Evolutionary conservation across 1,140 invertebrate species (phyloP).

Genomic region (Drosophila melanica): DNA sequence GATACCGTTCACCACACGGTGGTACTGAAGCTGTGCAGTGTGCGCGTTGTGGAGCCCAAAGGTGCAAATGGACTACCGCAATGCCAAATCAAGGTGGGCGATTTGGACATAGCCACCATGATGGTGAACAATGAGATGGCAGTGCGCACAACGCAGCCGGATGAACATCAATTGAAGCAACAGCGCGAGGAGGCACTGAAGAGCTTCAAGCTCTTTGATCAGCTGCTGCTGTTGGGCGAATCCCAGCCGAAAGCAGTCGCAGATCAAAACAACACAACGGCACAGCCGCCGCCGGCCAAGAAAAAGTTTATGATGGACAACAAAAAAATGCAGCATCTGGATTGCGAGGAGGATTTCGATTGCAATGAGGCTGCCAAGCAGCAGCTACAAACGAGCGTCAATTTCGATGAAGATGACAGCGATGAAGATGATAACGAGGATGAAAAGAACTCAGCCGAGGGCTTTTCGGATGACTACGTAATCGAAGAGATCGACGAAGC

Average conservation of each 20-base stretch:
- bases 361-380: slow-evolving; percentile 40
- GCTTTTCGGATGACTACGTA: not conserved
- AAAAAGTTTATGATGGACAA: slow-evolving; percentile 19
- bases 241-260: no score
- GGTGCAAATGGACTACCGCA: slow-evolving; percentile 13
- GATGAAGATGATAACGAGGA: not conserved
- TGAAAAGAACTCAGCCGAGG: not conserved
- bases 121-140: slow-evolving; percentile 49
- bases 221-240: slow-evolving; percentile 31
- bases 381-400: slow-evolving; percentile 1
- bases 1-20: slow-evolving; percentile 56
- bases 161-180: not conserved
- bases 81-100: slow-evolving; percentile 52
- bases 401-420: slow-evolving; percentile 10
- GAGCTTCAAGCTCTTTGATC: slow-evolving; percentile 46
- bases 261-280: slow-evolving; percentile 15
- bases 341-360: slow-evolving; percentile 43
- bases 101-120: slow-evolving; percentile 47
- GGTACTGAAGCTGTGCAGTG: slow-evolving; percentile 62
- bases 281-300: slow-evolving; percentile 44
- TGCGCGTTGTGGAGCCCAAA: slow-evolving; percentile 40
- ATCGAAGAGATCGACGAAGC: slow-evolving; percentile 3
- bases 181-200: not conserved
- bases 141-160: not conserved
- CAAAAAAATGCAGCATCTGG: not conserved